A percentile compares a stretch with the other conserved stretches of the same genome.
Conservation (phyloP, 2,113 vertebrate genomes). For the Petrocephalus microphthalmus region DNA sequence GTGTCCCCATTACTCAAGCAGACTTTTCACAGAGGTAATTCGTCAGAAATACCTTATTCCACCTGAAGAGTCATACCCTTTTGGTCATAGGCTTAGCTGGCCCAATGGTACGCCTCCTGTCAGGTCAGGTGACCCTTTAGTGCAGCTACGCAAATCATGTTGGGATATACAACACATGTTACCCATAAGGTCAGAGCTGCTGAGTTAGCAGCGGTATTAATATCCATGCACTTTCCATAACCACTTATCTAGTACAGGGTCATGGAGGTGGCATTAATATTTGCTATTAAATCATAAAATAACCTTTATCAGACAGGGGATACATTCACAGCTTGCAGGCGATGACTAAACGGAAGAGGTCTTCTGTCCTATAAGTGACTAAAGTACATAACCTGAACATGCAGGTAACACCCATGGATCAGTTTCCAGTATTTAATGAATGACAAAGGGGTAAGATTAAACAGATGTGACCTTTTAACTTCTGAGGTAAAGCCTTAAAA, state of each 20-base stretch:
- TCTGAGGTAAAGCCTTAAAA: not conserved
- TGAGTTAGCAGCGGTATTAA: constrained; percentile 22
- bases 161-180: not conserved
- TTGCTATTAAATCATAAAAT: constrained; percentile 15
- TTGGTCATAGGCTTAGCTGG: not conserved
- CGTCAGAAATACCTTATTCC: not conserved
- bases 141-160: not conserved
- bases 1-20: not conserved
- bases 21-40: not conserved
- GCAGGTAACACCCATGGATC: not conserved
- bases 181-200: constrained; percentile 12
- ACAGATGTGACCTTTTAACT: constrained; percentile 4
- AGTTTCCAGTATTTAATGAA: constrained; percentile 11
- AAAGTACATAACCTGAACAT: not conserved
- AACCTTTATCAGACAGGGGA: not conserved
- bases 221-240: constrained; percentile 6
- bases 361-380: not conserved
- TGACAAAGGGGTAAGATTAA: constrained; percentile 6
- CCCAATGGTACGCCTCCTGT: not conserved
- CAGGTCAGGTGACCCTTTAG: not conserved
- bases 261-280: not conserved
- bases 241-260: not conserved
- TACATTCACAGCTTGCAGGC: not conserved
- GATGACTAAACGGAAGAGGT: not conserved
- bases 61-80: not conserved